Evolutionary conservation across 1,140 invertebrate species (phyloP), one percentile per base, ranked within the genome.

Genomic region (Drosophila varians): DNA sequence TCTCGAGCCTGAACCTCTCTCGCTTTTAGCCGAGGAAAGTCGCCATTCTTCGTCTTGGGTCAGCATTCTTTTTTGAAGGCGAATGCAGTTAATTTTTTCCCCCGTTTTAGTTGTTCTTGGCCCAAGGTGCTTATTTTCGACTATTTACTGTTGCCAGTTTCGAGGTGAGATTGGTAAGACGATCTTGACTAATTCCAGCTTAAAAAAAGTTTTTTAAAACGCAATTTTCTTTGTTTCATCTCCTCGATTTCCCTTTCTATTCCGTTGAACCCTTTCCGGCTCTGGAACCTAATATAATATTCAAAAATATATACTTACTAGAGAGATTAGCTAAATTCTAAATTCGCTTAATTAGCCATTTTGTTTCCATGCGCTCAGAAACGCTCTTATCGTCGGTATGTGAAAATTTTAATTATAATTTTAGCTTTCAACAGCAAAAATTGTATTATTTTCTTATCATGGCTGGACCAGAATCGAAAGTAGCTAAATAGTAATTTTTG

Each of bases 61-160:
- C 79, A 84, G 79, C 79, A 86, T 84, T 84, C 80, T 86, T 79
- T 60, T 56, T 57, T 79, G 79, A 86, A 86, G 80, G 79, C 75
- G 47, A 79, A 43, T 62, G 64, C 49, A 43, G 26, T 57, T 66
- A 55, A 56, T 73, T 61, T 47, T 54, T 51, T 36, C 38, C 45
- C 38, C 28, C 28, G 28, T 31, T 31, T 31, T 31, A 31, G 9
- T 31, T 6, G 28, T 11, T 8, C 64, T 58, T 76, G 8, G 2
- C 60, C 62, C 80, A 84, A 84, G 80, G 80, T 80, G 79, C 69
- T 64, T 51, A 73, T 56, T 84, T 53, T 47, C 49, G 54, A 53
- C 23, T 23, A 18, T 26, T 46, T n/a, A 42, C 25, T 25, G 58
- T 51, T 65, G 21, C 52, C 18, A 18, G 11, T 28, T 65, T 52